phyloP scores from a whole-genome alignment of 2,888 invertebrate genomes.

The Dicyrtomina minuta region DNA sequence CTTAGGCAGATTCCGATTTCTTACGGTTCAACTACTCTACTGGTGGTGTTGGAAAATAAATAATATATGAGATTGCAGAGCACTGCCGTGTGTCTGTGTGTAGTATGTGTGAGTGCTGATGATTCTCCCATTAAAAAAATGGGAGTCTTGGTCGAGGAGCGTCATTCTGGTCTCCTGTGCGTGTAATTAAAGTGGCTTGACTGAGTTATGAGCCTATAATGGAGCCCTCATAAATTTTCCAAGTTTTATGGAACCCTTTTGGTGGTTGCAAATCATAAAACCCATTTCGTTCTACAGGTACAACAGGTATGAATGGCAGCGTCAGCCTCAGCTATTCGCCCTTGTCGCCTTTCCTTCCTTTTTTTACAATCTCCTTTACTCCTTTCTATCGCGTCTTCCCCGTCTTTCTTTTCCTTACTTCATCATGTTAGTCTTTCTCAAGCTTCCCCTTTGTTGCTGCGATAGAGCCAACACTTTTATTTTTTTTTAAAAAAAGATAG shows the following conservation, averaged over 20 bases:
- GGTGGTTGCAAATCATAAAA: constrained; percentile 45
- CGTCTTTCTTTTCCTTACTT: neutral
- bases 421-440: neutral
- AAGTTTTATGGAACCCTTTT: constrained; percentile 43
- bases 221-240: constrained; percentile 43
- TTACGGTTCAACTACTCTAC: constrained; percentile 10
- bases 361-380: neutral
- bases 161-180: constrained; percentile 28
- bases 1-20: constrained; percentile 8
- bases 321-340: constrained; percentile 22
- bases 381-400: neutral
- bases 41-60: constrained; percentile 37
- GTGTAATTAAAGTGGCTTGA: constrained; percentile 43
- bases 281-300: constrained; percentile 15
- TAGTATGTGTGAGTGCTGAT: no score
- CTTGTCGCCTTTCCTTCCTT: constrained; percentile 20
- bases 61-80: constrained; percentile 37
- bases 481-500: neutral
- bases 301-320: constrained; percentile 23
- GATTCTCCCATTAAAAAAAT: constrained; percentile 39
- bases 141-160: constrained; percentile 25
- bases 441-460: neutral
- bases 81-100: constrained; percentile 34
- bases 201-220: constrained; percentile 44
- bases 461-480: neutral